Percentiles rank a stretch among this genome's conserved stretches.
Evolutionary conservation across 2,113 vertebrate genomes (phyloP).

Genomic region (Gasterosteus nipponicus): DNA sequence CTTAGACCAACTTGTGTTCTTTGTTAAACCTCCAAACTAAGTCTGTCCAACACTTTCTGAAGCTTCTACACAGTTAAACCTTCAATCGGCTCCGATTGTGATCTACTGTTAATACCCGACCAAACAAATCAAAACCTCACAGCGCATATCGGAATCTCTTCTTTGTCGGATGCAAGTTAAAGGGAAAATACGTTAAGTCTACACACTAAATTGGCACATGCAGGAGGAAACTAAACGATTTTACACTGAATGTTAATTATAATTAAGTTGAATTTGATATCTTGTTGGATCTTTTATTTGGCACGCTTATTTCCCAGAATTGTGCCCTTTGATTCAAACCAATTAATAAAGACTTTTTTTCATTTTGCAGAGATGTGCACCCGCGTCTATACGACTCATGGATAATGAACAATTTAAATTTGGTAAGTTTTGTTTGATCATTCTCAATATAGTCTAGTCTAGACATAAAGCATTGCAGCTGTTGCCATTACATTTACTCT

Average conservation of each 20-base stretch:
- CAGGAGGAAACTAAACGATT: not conserved
- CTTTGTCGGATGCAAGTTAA: not conserved
- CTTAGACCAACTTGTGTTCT: not conserved
- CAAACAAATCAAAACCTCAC: not conserved
- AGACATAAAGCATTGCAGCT: not conserved
- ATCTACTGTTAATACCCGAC: not conserved
- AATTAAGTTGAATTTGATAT: not conserved
- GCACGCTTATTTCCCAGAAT: not conserved
- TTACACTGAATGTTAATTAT: not conserved
- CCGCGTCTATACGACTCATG: constrained; percentile 96
- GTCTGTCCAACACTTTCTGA: not conserved
- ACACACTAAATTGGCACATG: not conserved
- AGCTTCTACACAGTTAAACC: not conserved
- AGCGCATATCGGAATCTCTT: not conserved
- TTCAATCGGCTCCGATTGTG: not conserved
- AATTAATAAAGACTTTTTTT: not conserved
- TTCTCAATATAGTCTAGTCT: not conserved
- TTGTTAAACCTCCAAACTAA: not conserved
- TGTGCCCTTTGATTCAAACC: not conserved
- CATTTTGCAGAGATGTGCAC: constrained; percentile 91
- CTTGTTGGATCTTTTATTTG: not conserved
- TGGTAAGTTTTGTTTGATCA: constrained; percentile 83
- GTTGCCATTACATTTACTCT: not conserved
- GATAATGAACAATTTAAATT: constrained; percentile 98
- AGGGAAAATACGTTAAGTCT: not conserved